These are phyloP conservation scores for Peromyscus polionotus DNA, from an alignment of 2,113 vertebrate species.

Conservation along the genomic window DNA sequence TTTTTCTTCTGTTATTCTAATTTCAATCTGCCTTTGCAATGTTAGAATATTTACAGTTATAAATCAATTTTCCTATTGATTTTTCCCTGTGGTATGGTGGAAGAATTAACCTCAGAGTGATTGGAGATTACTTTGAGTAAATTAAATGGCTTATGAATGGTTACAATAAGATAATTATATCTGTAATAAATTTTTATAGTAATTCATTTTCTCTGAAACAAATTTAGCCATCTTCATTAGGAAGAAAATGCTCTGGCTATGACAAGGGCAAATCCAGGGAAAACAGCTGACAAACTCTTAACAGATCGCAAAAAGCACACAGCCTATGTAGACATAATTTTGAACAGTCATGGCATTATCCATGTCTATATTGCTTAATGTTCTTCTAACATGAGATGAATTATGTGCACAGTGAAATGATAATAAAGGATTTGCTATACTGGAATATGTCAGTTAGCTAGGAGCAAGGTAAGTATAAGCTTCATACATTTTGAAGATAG, in stretches of 20 bases:
- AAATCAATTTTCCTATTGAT: slow-evolving; percentile 55
- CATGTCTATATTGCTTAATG: background rate
- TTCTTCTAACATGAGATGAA: background rate
- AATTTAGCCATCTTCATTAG: background rate
- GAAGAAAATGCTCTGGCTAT: background rate
- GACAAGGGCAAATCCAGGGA: background rate
- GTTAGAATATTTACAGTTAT: slow-evolving; percentile 10
- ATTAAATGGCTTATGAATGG: slow-evolving; percentile 24
- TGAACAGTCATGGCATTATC: background rate
- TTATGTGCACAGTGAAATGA: background rate
- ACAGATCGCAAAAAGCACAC: background rate
- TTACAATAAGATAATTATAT: slow-evolving; percentile 52
- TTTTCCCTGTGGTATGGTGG: slow-evolving; percentile 5
- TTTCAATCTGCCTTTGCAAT: slow-evolving; percentile 40
- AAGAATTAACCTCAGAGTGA: slow-evolving; percentile 58
- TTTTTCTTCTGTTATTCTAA: background rate
- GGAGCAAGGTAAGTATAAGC: background rate
- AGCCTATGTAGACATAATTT: background rate
- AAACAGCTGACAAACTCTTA: background rate
- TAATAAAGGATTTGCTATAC: background rate
- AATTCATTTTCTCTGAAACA: slow-evolving; percentile 29
- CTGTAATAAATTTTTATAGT: slow-evolving; percentile 28
- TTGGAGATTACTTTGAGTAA: slow-evolving; percentile 61
- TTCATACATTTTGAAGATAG: background rate
- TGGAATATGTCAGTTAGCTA: background rate